Evolutionary conservation across 1,140 invertebrate species (phyloP).

Genomic region (Zaprionus davidi): DNA sequence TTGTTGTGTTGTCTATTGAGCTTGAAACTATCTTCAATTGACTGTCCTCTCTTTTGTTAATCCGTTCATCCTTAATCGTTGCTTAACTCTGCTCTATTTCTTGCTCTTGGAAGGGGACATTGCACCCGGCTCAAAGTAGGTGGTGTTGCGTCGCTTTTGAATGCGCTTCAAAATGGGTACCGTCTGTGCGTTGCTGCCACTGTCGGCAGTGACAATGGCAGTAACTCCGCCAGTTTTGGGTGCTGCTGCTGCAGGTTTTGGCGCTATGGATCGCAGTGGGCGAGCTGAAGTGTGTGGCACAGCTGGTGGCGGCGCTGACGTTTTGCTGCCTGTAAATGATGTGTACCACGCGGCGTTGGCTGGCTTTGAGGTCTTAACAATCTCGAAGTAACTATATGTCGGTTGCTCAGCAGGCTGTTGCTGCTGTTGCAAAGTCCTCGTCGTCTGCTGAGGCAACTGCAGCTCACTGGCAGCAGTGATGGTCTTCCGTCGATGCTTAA

Average conservation of each 20-base stretch:
- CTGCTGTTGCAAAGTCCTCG: neutral
- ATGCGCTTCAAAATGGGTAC: slow-evolving; percentile 27
- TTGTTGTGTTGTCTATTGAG: neutral
- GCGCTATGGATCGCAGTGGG: too few relatives aligned
- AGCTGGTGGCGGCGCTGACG: too few relatives aligned
- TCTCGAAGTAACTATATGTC: neutral
- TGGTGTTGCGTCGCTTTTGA: slow-evolving; percentile 46
- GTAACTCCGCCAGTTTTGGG: too few relatives aligned
- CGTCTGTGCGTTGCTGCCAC: neutral
- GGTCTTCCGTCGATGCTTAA: neutral
- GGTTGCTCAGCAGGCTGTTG: neutral
- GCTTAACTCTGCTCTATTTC: neutral
- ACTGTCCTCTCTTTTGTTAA: neutral
- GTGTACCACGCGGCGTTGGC: neutral
- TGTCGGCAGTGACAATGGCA: neutral
- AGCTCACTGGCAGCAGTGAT: neutral
- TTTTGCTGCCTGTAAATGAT: slow-evolving; percentile 1
- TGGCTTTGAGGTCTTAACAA: neutral
- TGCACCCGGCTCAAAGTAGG: slow-evolving; percentile 13
- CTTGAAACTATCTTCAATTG: neutral
- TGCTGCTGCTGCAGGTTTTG: neutral
- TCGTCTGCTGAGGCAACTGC: neutral
- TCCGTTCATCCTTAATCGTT: neutral
- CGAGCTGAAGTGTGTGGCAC: too few relatives aligned
- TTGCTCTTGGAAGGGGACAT: neutral